Percentiles rank a stretch among this genome's conserved stretches.
Conservation (phyloP, 2,888 invertebrate genomes). For the Nemapogon koenigi region DNA sequence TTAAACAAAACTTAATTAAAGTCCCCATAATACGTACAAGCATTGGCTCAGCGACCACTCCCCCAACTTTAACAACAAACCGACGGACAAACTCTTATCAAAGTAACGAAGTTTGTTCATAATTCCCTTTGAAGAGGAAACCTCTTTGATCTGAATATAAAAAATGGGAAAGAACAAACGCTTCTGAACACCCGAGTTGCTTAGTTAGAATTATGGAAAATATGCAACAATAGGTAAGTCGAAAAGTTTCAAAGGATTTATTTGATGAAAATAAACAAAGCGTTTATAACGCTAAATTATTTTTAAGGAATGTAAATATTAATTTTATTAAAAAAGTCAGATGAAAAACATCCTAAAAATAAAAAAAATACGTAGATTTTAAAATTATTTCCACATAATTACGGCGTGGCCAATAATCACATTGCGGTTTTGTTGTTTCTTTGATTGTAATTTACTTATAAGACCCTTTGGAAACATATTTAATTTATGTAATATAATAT, state of each 20-base stretch:
- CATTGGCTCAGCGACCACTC: constrained; percentile 3
- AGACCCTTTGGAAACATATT: not conserved
- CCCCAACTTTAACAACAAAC: constrained; percentile 35
- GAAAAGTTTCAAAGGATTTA: not conserved
- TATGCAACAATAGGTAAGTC: constrained; percentile 2
- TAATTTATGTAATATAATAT: not conserved
- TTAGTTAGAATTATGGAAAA: not conserved
- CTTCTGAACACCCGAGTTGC: not conserved
- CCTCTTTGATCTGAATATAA: constrained; percentile 25
- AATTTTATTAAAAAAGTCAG: too few relatives aligned
- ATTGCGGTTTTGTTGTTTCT: not conserved
- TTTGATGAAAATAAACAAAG: not conserved
- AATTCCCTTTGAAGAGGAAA: constrained; percentile 37
- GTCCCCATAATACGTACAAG: constrained; percentile 25
- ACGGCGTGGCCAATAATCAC: too few relatives aligned
- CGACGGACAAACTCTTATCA: constrained; percentile 27
- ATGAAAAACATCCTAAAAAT: too few relatives aligned
- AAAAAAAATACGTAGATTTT: not conserved
- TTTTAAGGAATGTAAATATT: too few relatives aligned
- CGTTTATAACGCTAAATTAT: not conserved
- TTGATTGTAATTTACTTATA: not conserved
- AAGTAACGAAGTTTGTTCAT: constrained; percentile 42
- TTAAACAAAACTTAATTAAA: constrained; percentile 40
- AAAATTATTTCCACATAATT: not conserved
- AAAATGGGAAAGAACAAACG: constrained; percentile 15